A percentile compares a stretch with the other conserved stretches of the same genome.
Conservation (phyloP, 2,888 invertebrate genomes). For the Lysandra bellargus region DNA sequence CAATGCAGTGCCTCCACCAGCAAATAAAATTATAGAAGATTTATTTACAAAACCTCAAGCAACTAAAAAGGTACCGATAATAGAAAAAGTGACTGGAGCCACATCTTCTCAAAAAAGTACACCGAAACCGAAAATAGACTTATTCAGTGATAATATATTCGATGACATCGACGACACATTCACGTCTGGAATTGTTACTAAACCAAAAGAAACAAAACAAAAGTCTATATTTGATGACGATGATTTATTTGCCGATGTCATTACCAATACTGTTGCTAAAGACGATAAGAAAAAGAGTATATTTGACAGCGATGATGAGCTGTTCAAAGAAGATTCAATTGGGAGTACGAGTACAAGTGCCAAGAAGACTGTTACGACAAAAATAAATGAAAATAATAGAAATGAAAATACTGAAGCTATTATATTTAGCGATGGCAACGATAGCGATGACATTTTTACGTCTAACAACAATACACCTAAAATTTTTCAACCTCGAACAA, state of each 20-base stretch:
- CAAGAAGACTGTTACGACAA: neutral
- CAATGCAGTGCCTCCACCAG: neutral
- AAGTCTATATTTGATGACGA: slow-evolving; percentile 66
- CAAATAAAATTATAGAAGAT: slow-evolving; percentile 56
- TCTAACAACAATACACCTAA: slow-evolving; percentile 30
- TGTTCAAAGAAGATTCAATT: slow-evolving; percentile 37
- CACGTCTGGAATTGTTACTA: slow-evolving; percentile 53
- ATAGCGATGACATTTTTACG: slow-evolving; percentile 52
- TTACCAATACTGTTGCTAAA: slow-evolving; percentile 40
- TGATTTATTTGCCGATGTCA: slow-evolving; percentile 61
- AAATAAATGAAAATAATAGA: neutral
- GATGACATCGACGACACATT: slow-evolving; percentile 75
- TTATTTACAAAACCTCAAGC: slow-evolving; percentile 59
- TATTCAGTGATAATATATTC: slow-evolving; percentile 68
- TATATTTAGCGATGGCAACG: slow-evolving; percentile 56
- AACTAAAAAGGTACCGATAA: slow-evolving; percentile 38
- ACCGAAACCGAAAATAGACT: slow-evolving; percentile 52
- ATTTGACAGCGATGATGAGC: slow-evolving; percentile 54
- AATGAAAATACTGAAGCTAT: slow-evolving; percentile 42
- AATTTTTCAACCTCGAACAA: neutral
- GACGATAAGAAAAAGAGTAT: slow-evolving; percentile 45
- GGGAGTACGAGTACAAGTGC: slow-evolving; percentile 16
- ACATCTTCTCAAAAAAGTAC: slow-evolving; percentile 39
- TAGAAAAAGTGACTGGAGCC: slow-evolving; percentile 39
- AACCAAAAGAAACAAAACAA: slow-evolving; percentile 43